Conservation (phyloP, 2,113 vertebrate species). For the Seriola dumerili region DNA sequence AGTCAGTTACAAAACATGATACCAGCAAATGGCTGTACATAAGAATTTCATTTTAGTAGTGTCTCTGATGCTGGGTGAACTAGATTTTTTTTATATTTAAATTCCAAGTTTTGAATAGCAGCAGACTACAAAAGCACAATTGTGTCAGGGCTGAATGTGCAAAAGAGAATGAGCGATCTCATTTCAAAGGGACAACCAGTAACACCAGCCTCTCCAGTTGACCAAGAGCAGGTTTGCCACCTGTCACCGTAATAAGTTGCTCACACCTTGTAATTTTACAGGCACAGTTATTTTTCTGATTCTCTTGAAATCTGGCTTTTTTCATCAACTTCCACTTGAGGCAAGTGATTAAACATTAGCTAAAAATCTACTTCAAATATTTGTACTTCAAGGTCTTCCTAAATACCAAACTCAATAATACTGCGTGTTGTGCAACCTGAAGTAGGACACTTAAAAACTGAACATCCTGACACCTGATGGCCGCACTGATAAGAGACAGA, state of each 20-base stretch:
- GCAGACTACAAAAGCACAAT: neutral
- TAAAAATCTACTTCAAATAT: neutral
- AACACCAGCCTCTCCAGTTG: conserved; percentile 43
- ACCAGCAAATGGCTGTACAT: neutral
- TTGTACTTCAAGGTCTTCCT: neutral
- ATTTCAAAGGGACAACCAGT: conserved; percentile 50
- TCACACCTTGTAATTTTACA: conserved; percentile 2
- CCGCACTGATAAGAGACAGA: neutral
- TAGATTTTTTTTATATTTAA: neutral
- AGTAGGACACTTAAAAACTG: neutral
- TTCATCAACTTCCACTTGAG: neutral
- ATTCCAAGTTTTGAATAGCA: conserved; percentile 8
- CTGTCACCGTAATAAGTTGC: neutral
- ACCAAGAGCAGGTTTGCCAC: neutral
- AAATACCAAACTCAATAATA: neutral
- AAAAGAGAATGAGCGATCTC: neutral
- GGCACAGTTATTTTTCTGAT: too few relatives aligned
- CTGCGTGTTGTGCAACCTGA: neutral
- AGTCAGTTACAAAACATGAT: neutral
- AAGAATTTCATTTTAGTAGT: neutral
- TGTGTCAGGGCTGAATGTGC: neutral
- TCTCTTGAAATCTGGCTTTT: neutral
- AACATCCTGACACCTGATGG: neutral
- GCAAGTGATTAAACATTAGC: neutral
- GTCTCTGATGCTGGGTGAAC: neutral